Conservation (phyloP, 2,113 vertebrate species). For the Ptyas mucosa region DNA sequence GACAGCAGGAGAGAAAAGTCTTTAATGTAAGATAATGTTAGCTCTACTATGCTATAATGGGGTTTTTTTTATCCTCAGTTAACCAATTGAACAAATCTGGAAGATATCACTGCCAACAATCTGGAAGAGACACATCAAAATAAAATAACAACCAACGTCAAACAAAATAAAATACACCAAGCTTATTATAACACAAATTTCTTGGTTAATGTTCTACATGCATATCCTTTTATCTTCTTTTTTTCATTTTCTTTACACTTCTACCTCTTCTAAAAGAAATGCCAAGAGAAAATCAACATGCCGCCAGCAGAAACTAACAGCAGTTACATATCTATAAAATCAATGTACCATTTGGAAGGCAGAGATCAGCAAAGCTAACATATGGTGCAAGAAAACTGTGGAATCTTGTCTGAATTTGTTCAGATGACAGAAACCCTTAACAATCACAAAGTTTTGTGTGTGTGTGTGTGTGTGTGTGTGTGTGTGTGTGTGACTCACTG, state of each 20-base stretch:
- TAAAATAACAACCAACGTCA: background rate
- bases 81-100: background rate
- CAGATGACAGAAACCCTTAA: constrained; percentile 51
- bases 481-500: constrained; percentile 29
- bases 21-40: background rate
- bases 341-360: accelerated
- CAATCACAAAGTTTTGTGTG: constrained; percentile 15
- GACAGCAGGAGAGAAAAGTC: background rate
- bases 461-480: constrained; percentile 26
- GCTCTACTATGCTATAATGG: background rate
- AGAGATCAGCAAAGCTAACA: constrained; percentile 45
- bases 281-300: background rate
- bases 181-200: background rate
- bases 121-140: background rate
- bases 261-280: accelerated
- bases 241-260: background rate
- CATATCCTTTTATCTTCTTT: background rate
- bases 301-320: background rate
- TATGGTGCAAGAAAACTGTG: background rate
- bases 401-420: background rate
- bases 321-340: constrained; percentile 24
- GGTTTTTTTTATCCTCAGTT: background rate
- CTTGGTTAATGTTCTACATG: background rate
- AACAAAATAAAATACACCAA: background rate
- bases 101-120: background rate